Evolutionary conservation across 2,888 invertebrate genomes (phyloP).

Genomic region (Pyralis farinalis): DNA sequence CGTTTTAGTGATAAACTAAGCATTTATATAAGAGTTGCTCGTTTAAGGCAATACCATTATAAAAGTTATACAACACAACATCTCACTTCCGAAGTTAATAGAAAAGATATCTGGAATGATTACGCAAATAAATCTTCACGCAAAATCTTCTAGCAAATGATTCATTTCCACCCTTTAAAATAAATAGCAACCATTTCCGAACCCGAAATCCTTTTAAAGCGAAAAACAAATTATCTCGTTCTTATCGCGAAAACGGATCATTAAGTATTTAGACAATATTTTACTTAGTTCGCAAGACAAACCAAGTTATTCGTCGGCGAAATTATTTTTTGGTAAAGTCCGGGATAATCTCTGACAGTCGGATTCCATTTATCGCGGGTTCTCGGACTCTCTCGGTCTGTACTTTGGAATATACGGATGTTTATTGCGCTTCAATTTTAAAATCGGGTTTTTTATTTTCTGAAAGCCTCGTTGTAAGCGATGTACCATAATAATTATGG

Average conservation of each 20-base stretch:
- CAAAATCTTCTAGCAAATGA: background rate
- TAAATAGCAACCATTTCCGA: background rate
- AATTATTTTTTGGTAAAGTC: slow-evolving; percentile 6
- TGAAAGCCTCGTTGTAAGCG: too few relatives aligned
- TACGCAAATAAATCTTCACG: background rate
- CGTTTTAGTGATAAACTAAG: too few relatives aligned
- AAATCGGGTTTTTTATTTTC: too few relatives aligned
- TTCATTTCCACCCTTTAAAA: background rate
- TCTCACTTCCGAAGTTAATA: background rate
- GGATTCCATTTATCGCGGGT: slow-evolving; percentile 15
- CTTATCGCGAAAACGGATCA: slow-evolving; percentile 1
- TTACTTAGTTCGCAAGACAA: background rate
- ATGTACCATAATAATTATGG: too few relatives aligned
- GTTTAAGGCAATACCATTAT: too few relatives aligned
- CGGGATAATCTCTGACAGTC: slow-evolving; percentile 12
- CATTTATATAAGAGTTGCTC: too few relatives aligned
- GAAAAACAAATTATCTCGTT: background rate
- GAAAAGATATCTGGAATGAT: background rate
- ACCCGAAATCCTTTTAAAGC: background rate
- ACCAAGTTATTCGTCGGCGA: slow-evolving; percentile 1
- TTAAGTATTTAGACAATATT: slow-evolving; percentile 5
- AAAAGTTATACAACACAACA: too few relatives aligned
- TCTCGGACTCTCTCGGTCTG: slow-evolving; percentile 8
- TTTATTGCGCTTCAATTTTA: background rate
- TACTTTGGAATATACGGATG: slow-evolving; percentile 1